phyloP scores from a whole-genome alignment of 2,113 vertebrate genomes.

The Cairina moschata region DNA sequence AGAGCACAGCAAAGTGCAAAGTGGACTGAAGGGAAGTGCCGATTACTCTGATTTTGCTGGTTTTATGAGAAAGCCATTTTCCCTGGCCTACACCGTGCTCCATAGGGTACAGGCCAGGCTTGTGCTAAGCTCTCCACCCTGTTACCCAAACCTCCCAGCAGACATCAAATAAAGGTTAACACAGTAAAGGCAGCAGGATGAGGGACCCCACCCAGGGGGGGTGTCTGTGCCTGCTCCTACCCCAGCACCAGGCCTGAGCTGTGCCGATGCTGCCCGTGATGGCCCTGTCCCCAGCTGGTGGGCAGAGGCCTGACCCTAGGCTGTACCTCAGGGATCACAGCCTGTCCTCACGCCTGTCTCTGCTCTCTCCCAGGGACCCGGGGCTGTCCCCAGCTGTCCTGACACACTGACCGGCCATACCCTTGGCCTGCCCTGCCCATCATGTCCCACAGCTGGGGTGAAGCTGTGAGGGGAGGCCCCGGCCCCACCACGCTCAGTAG shows the following conservation, averaged over 20 bases:
- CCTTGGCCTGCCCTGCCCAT: neutral
- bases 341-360: neutral
- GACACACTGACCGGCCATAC: neutral
- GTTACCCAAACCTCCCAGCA: neutral
- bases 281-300: neutral
- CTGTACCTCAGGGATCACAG: neutral
- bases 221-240: neutral
- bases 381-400: neutral
- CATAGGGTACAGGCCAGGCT: neutral
- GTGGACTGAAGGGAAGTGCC: neutral
- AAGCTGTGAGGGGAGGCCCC: neutral
- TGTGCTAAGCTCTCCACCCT: neutral
- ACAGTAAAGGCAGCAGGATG: neutral
- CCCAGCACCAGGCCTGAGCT: neutral
- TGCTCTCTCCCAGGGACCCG: neutral
- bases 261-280: neutral
- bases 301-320: too few species aligned
- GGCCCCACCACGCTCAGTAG: accelerated
- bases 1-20: neutral
- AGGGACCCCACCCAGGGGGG: neutral
- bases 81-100: neutral
- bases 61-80: neutral
- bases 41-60: neutral
- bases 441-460: neutral
- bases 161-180: accelerated